Conservation (phyloP, 2,113 vertebrate genomes). For the Phycodurus eques region DNA sequence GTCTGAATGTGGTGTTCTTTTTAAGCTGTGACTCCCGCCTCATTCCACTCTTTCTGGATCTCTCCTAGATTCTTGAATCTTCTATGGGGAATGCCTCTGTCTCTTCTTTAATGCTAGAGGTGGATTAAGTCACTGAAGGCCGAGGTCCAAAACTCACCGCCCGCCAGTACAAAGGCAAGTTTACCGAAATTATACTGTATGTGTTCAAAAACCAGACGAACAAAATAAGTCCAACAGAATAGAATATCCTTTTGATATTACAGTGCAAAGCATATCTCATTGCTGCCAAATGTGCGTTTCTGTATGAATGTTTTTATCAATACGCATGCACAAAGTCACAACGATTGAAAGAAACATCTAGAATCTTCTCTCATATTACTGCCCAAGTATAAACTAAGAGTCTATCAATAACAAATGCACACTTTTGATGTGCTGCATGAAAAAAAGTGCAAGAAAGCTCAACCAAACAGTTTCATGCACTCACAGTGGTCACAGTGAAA, state of each 20-base stretch:
- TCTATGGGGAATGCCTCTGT: too few relatives aligned
- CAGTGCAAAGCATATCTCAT: slow-evolving; percentile 21
- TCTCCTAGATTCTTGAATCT: too few relatives aligned
- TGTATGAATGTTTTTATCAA: slow-evolving; percentile 3
- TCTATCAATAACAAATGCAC: slow-evolving; percentile 59
- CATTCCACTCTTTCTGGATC: too few relatives aligned
- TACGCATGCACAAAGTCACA: slow-evolving; percentile 19
- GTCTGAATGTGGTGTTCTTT: too few relatives aligned
- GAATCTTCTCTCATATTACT: slow-evolving; percentile 28
- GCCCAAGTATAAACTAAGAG: slow-evolving; percentile 40
- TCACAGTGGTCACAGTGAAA: slow-evolving; percentile 61
- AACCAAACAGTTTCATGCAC: slow-evolving; percentile 49
- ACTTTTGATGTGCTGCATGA: slow-evolving; percentile 60
- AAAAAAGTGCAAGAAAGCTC: slow-evolving; percentile 46
- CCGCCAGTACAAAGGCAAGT: too few relatives aligned
- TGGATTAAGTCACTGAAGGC: too few relatives aligned
- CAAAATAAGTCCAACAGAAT: neutral
- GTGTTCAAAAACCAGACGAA: neutral
- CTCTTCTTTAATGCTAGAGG: too few relatives aligned
- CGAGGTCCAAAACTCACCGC: too few relatives aligned
- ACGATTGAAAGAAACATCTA: slow-evolving; percentile 19
- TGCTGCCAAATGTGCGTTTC: slow-evolving; percentile 15
- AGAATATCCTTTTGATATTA: slow-evolving; percentile 11
- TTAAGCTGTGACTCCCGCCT: too few relatives aligned
- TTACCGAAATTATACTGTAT: too few relatives aligned